Base-by-base conservation (phyloP, 2,797 vertebrate species). In the Pseudochromis fuscus region DNA sequence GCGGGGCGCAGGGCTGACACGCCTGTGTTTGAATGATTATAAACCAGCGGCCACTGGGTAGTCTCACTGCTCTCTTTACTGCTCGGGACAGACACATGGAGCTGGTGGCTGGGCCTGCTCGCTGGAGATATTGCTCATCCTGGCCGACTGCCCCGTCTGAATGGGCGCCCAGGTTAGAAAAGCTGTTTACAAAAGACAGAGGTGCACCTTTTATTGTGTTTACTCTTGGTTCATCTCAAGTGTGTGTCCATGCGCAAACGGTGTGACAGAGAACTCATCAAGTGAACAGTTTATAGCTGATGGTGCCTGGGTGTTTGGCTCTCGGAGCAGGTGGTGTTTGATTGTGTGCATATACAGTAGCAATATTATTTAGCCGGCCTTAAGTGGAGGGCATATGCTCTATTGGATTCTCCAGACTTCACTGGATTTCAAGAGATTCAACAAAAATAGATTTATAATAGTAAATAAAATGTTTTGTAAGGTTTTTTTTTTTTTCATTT, bases 11-110 rank as follows among this genome's bases (percentile, higher is more conserved):
- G 73, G 79, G 73, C 82, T 87, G 89, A 91, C 87, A 89, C 69
- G 79, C 72, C 71, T 83, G 84, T 87, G 91, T 92, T 92, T 94
- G 94, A 94, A 87, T 89, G 89, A 94, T 94, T 94, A 90, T 94
- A 95, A 94, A 95, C 94, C 89, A 81, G 82, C 67, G 42, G 87
- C 87, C 81, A 72, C 94, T 95, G 94, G 90, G 89, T 91, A 92
- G 84, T 93, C 77, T 95, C 94, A 94, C 67, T 30, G 75, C 70
- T 84, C 86, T 75, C 87, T 92, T 88, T 91, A 90, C 92, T 75
- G 88, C 75, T 79, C 13, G 61, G 80, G 85, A 90, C 89, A 88
- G 87, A 93, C 89, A 82, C 84, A 71, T 42, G 73, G 84, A 13
- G 82, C 58, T 74, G 75, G 81, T 70, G 88, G 85, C 87, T 75